Conservation (phyloP, 2,113 vertebrate genomes). For the Campylomormyrus tamandua region DNA sequence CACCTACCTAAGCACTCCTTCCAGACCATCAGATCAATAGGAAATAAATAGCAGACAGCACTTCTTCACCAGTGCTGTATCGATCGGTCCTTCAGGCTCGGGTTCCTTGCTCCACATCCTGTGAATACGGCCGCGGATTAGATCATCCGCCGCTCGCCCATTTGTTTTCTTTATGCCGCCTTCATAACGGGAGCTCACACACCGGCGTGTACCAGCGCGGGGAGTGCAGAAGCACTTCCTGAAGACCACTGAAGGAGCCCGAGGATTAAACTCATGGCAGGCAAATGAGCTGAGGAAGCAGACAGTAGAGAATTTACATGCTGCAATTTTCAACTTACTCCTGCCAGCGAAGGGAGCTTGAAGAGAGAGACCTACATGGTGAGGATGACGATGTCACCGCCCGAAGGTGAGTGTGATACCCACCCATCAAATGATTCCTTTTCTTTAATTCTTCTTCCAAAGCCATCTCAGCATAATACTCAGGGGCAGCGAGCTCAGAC, state of each 20-base stretch:
- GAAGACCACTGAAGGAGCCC: neutral
- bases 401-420: neutral
- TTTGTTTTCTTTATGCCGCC: neutral
- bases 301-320: neutral
- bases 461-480: neutral
- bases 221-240: neutral
- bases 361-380: neutral
- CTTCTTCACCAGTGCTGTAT: slow-evolving; percentile 70
- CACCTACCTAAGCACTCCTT: slow-evolving; percentile 74
- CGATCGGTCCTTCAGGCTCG: slow-evolving; percentile 74
- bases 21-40: slow-evolving; percentile 79
- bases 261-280: neutral
- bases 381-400: neutral
- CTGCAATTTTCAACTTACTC: neutral
- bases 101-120: slow-evolving; percentile 55
- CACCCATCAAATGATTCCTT: neutral
- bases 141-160: neutral
- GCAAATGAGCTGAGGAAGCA: neutral
- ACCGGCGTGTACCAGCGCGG: neutral
- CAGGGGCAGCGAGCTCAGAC: neutral
- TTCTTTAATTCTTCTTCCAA: neutral
- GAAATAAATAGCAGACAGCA: slow-evolving; percentile 79
- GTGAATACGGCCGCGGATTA: neutral
- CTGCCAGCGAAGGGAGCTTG: neutral
- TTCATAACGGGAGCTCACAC: neutral